Evolutionary conservation across 2,888 invertebrate genomes (phyloP), one percentile per base, ranked within the genome.

Genomic region (Plebejus melissa): DNA sequence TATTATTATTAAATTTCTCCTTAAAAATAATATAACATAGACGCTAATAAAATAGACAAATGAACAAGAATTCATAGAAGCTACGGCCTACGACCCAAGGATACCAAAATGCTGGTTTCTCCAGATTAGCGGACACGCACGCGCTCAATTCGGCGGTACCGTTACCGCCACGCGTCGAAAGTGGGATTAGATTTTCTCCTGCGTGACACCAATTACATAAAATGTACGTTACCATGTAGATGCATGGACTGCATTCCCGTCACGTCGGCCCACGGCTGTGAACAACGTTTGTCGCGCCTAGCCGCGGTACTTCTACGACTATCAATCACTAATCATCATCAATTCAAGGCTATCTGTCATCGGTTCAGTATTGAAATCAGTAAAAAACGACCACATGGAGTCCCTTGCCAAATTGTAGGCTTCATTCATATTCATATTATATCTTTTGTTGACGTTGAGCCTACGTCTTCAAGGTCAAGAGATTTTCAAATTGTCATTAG

Each of bases 101-200:
- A 65, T 65, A 36, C 32, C 36, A 65, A 32, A 65, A 65, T 65
- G 65, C 65, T 16, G 65, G 79, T 78, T 76, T 78, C 75, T 77
- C 75, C 76, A 65, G 32, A 46, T 78, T 75, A 76, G 71, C 76
- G 50, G 69, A 69, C 77, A 79, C 77, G 77, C 79, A 78, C 77
- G 78, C 76, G 76, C 76, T 78, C 81, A 81, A 81, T 80, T 79
- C 79, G 79, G 80, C 76, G 72, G 77, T 79, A 81, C 82, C 80
- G 82, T 82, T 82, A 82, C 76, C 76, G 76, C 75, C 79, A 79
- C 78, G 77, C 80, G 78, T 81, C 76, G 72, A 79, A 80, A 79
- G 78, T 79, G 80, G 79, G 79, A 79, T 80, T 79, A 80, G 79
- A 79, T 78, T 80, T 81, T 81, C 79, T 78, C 79, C 78, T 77